Evolutionary conservation across 2,797 vertebrate genomes (phyloP).

Genomic region (Phalanger gymnotis): DNA sequence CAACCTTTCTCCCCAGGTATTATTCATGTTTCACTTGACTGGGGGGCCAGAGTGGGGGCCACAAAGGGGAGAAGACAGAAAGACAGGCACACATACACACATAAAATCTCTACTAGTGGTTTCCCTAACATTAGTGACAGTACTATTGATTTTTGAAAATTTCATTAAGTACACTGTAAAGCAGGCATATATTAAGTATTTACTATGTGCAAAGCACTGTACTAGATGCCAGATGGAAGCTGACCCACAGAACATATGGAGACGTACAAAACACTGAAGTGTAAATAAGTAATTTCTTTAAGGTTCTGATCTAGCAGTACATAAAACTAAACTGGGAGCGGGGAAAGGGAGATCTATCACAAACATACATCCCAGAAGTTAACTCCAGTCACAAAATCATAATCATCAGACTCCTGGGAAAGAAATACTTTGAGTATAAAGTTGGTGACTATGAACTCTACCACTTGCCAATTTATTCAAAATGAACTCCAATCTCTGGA

Average conservation of each 20-base stretch:
- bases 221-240: not conserved
- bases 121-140: no score
- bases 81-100: no score
- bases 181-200: not conserved
- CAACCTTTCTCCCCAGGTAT: not conserved
- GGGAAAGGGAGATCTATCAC: constrained; percentile 21
- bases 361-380: constrained; percentile 24
- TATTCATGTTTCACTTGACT: not conserved
- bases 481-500: constrained; percentile 17
- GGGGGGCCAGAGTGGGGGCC: no score
- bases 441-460: not conserved
- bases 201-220: not conserved
- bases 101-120: no score
- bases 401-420: not conserved
- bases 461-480: constrained; percentile 11
- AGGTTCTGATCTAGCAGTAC: constrained; percentile 22
- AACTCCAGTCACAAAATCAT: constrained; percentile 40
- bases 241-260: not conserved
- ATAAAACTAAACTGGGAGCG: not conserved
- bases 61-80: not conserved
- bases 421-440: not conserved
- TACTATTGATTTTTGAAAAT: not conserved
- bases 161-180: not conserved
- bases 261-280: not conserved
- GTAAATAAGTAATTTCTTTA: not conserved